A percentile compares a stretch with the other conserved stretches of the same genome.
These are phyloP conservation scores for Rhinopomastus cyanomelas DNA, from an alignment of 2,113 vertebrate species.

Conservation along the genomic window DNA sequence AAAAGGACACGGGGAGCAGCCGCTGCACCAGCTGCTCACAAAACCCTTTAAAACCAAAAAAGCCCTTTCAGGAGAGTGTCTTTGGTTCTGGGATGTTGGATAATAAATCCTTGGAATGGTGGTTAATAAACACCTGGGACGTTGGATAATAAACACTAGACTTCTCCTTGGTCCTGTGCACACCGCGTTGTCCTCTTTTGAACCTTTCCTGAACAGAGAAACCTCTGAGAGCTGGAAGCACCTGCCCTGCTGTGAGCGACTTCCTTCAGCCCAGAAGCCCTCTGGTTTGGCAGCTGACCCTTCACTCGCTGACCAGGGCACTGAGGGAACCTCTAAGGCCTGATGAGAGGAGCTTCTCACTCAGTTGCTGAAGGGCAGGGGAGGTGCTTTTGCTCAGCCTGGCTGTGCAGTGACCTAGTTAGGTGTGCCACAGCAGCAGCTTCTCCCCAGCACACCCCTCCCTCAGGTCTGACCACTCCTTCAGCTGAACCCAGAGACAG, in stretches of 20 bases:
- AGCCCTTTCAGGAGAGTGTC: conserved; percentile 41
- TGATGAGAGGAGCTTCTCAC: no score
- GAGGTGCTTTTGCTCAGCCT: no score
- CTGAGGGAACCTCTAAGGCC: no score
- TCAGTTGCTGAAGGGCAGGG: no score
- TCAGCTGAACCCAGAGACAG: no score
- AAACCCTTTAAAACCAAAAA: neutral
- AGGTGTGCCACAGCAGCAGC: no score
- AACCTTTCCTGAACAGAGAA: accelerated
- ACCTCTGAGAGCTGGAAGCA: neutral
- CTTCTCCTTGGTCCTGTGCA: neutral
- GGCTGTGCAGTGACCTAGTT: no score
- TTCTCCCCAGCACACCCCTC: no score
- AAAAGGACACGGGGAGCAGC: neutral
- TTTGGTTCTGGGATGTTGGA: conserved; percentile 20
- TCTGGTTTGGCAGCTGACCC: no score
- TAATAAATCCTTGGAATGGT: conserved; percentile 20
- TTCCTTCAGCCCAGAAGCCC: no score
- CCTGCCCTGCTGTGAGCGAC: accelerated
- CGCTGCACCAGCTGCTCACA: neutral
- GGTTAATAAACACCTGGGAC: conserved; percentile 36
- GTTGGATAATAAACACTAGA: conserved; percentile 16
- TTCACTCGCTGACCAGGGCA: no score
- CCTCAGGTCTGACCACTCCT: no score
- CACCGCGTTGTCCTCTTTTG: neutral